Evolutionary conservation across 2,888 invertebrate genomes (phyloP).

Genomic region (Drosophila pseudotakahashii): DNA sequence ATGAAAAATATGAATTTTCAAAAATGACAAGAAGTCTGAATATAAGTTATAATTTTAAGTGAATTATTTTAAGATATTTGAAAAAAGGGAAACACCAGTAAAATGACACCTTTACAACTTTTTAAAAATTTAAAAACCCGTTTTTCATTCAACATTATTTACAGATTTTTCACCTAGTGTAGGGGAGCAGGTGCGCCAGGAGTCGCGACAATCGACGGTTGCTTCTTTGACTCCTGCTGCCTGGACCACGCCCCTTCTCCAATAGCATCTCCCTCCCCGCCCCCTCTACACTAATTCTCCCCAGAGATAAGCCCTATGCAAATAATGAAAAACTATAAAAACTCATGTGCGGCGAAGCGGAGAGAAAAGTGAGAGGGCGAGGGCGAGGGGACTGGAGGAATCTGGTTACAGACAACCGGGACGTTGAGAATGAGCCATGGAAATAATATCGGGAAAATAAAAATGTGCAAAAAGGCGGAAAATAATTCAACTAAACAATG

Average conservation of each 20-base stretch:
- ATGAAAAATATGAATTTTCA: too few species aligned
- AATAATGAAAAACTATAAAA: conserved; percentile 80
- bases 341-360: conserved; percentile 59
- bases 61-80: too few species aligned
- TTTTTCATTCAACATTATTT: too few species aligned
- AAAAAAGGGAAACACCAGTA: too few species aligned
- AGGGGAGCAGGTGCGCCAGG: conserved; percentile 65
- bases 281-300: conserved; percentile 56
- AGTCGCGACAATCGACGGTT: conserved; percentile 64
- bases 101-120: too few species aligned
- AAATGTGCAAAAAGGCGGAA: conserved; percentile 79
- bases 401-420: conserved; percentile 39
- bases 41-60: too few species aligned
- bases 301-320: conserved; percentile 75
- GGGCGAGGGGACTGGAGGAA: conserved; percentile 13
- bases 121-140: too few species aligned
- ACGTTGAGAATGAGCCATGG: conserved; percentile 35
- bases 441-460: conserved; percentile 65
- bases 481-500: conserved; percentile 81
- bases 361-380: neutral
- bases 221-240: conserved; percentile 51
- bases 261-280: conserved; percentile 5
- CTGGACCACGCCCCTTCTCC: conserved; percentile 49
- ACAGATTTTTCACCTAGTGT: conserved; percentile 5
- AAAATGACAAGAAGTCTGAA: too few species aligned